These are phyloP conservation scores for Parotia lawesii DNA, from an alignment of 2,113 vertebrate species.

Conservation along the genomic window DNA sequence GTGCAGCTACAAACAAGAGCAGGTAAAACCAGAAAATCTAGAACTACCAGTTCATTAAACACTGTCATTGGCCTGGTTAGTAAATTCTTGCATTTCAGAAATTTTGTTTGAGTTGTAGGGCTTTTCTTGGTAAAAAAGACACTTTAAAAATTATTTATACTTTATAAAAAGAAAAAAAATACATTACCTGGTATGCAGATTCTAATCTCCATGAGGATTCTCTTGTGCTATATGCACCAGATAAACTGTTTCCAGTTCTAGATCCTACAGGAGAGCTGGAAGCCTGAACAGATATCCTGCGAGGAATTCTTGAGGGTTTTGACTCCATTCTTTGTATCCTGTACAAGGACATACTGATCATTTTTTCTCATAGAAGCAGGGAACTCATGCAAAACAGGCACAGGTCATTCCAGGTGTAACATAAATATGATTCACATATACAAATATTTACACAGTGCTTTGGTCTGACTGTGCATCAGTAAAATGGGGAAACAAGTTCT, in stretches of 20 bases:
- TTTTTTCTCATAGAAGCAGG: constrained; percentile 5
- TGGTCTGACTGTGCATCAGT: not conserved
- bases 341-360: constrained; percentile 35
- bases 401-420: not conserved
- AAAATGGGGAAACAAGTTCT: not conserved
- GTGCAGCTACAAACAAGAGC: not conserved
- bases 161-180: not conserved
- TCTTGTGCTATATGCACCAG: constrained; percentile 77
- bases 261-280: constrained; percentile 73
- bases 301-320: constrained; percentile 88
- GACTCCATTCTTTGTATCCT: constrained; percentile 86
- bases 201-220: constrained; percentile 81
- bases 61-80: not conserved
- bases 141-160: not conserved
- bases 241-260: constrained; percentile 70
- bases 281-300: constrained; percentile 78
- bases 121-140: not conserved
- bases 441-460: not conserved
- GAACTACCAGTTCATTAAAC: not conserved
- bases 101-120: not conserved
- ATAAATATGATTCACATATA: not conserved
- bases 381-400: not conserved
- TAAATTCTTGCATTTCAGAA: not conserved
- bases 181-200: constrained; percentile 85
- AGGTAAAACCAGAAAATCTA: not conserved